Evolutionary conservation across 2,888 invertebrate species (phyloP).

Genomic region (Apomyelois bistriatella): DNA sequence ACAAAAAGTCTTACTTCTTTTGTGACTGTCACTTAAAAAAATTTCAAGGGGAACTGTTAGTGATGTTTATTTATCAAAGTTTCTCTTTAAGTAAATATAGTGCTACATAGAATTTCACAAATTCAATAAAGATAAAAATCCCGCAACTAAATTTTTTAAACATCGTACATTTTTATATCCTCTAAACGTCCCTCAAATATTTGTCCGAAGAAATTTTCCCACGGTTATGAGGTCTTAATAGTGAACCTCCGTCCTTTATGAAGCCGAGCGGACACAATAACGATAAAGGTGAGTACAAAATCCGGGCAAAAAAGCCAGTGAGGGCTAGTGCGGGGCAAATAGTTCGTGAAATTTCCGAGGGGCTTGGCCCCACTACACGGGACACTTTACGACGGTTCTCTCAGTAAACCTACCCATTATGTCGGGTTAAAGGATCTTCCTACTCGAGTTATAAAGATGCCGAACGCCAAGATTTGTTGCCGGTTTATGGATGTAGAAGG

Average conservation of each 20-base stretch:
- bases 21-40: too few species aligned
- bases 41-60: too few species aligned
- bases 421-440: conserved; percentile 77
- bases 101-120: too few species aligned
- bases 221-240: conserved; percentile 79
- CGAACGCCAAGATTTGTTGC: conserved; percentile 75
- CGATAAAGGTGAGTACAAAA: conserved; percentile 78
- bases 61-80: too few species aligned
- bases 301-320: conserved; percentile 75
- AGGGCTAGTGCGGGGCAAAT: conserved; percentile 76
- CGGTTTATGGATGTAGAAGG: conserved; percentile 76
- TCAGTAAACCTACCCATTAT: conserved; percentile 77
- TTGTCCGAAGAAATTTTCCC: conserved; percentile 53
- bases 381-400: conserved; percentile 77
- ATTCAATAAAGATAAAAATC: too few species aligned
- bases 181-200: conserved; percentile 11
- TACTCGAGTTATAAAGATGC: conserved; percentile 76
- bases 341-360: conserved; percentile 78
- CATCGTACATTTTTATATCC: too few species aligned
- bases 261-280: conserved; percentile 77
- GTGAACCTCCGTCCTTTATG: conserved; percentile 71
- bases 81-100: too few species aligned
- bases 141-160: neutral
- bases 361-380: conserved; percentile 57
- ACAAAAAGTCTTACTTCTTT: too few species aligned